Conservation (phyloP, 2,797 vertebrate species). For the Bufotes viridis region DNA sequence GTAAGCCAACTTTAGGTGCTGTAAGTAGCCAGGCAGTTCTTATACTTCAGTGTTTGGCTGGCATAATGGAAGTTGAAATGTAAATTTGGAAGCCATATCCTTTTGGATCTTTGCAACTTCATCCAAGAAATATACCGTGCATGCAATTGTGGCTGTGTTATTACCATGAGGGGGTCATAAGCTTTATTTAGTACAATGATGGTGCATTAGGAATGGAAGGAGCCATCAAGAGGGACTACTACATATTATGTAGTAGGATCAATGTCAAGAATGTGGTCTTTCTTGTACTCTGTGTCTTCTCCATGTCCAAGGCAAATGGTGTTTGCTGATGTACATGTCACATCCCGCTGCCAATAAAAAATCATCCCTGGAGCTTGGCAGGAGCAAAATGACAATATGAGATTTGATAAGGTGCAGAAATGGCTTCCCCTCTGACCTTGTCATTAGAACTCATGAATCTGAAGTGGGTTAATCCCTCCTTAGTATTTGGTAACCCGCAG, state of each 20-base stretch:
- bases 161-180: background rate
- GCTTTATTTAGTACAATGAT: background rate
- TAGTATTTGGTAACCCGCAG: conserved; percentile 57
- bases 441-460: conserved; percentile 36
- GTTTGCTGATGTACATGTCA: conserved; percentile 24
- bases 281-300: background rate
- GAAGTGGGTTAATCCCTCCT: conserved; percentile 58
- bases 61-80: background rate
- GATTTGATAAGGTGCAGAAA: conserved; percentile 57
- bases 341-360: conserved; percentile 37
- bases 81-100: background rate
- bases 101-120: background rate
- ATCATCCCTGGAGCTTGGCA: conserved; percentile 44
- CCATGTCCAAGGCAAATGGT: background rate
- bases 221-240: background rate
- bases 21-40: background rate
- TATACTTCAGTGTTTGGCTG: background rate
- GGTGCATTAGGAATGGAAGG: background rate
- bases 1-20: background rate
- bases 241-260: background rate
- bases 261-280: background rate
- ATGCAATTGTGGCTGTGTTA: background rate
- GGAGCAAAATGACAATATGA: conserved; percentile 53
- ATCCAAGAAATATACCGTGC: background rate
- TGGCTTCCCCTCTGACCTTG: conserved; percentile 53